Base-by-base conservation (phyloP, 2,888 invertebrate species). In the Drosophila ezoana region DNA sequence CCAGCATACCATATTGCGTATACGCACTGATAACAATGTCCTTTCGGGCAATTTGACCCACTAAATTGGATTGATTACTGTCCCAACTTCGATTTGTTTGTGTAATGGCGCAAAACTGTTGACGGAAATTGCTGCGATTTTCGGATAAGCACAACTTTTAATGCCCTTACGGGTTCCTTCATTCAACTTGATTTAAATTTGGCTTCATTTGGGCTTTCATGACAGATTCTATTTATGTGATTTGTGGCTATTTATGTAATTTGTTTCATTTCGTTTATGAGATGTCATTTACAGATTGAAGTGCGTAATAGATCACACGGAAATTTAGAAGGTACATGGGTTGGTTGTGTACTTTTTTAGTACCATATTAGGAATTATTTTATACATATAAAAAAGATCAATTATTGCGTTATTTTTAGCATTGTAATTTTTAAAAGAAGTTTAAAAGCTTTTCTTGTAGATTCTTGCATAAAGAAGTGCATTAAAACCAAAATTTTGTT, bases 31-130 rank as follows among this genome's bases (percentile, higher is more conserved):
- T 16, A 61, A 43, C 8, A 44, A 44, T 20, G 43, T 14, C 11
- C 13, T 8, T 8, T 18, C 2, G 13, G 23, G n/a, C 51, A 11
- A 23, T 43, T 56, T 63, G 33, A 59, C 6, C 47, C 68, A 38
- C 13, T 20, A 57, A 65, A 65, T 54, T 37, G 51, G 37, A 47
- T 61, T 75, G 70, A 74, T 75, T 64, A 56, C 28, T 38, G 52
- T 8, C n/a, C 37, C 14, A 68, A 68, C 14, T 38, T 65, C 38
- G 35, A 48, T 37, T 51, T 52, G 14, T 32, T 66, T 61, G 58
- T 49, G 60, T 51, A 75, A 75, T 70, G 70, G 37, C 41, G 47
- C 75, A 70, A 70, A 75, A 54, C 59, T 70, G 71, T 70, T 62
- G 9, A 14, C 23, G 61, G 23, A 70, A 62, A 57, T 62, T 45